Evolutionary conservation across 2,797 vertebrate species (phyloP), one percentile per base, ranked within the genome.

Genomic region (Peromyscus melanophrys): DNA sequence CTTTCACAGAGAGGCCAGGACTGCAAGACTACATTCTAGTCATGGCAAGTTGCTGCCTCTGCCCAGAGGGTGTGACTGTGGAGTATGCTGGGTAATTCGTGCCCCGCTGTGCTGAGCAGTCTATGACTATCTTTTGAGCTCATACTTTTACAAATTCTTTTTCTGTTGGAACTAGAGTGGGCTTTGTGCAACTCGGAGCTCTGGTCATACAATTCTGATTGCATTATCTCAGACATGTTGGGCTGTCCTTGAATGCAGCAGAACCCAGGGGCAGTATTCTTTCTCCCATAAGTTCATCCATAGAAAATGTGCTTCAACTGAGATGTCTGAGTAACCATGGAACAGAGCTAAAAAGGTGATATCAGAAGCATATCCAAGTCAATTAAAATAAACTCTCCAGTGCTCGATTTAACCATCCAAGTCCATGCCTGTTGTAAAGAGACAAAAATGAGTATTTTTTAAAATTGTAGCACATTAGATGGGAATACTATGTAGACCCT

Each of bases 161-260:
- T 94, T 93, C 61, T 92, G 52, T 55, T 90, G 82, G 52, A 96
- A 71, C 40, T 88, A 77, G 21, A 93, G 40, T 69, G 34, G 34
- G 11, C 34, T 76, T 63, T 43, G 55, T 43, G 37, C 69, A 95
- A 13, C 73, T 84, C 55, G 87, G 71, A 92, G 57, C 12, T 8
- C 29, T 4, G 43, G 21, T 21, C 46, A 40, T 57, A 77, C 76
- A 85, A 87, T 80, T 92, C 89, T 25, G 67, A 71, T 40, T 61
- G 57, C 25, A 52, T 69, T 43, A 61, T 84, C 46, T 85, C 73
- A 46, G 87, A 86, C 31, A 75, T 8, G 34, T 2, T 65, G 89
- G 21, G 13, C 43, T 19, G 61, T 80, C 61, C 91, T 75, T 12
- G 29, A 13, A 43, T 90, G 40, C 19, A 82, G 23, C 49, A 80